Conservation (phyloP, 2,113 vertebrate genomes). For the Platichthys stellatus region DNA sequence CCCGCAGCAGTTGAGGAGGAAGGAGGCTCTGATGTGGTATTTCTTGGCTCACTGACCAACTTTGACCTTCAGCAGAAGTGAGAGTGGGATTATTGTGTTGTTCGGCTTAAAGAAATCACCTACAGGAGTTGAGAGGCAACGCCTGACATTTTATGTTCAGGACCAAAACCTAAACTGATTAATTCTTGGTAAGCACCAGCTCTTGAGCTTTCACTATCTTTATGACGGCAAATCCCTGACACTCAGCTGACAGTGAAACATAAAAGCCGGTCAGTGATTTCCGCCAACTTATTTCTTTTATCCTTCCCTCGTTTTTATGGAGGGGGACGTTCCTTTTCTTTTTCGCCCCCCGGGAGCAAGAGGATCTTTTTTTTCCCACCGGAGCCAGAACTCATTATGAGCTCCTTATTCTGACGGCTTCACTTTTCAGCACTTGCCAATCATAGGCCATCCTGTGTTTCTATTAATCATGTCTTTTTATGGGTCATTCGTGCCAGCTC, state of each 20-base stretch:
- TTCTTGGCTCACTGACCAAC: constrained; percentile 99
- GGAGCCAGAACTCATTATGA: constrained; percentile 69
- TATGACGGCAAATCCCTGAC: constrained; percentile 80
- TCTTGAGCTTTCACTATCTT: constrained; percentile 79
- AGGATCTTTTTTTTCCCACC: constrained; percentile 55
- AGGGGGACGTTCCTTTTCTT: constrained; percentile 32
- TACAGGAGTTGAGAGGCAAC: constrained; percentile 91
- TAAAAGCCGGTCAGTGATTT: constrained; percentile 73
- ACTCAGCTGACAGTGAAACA: constrained; percentile 76
- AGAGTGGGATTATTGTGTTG: constrained; percentile 91
- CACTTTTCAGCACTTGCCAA: constrained; percentile 61
- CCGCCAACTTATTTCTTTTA: constrained; percentile 71
- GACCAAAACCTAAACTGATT: constrained; percentile 88
- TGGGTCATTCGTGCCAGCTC: constrained; percentile 40
- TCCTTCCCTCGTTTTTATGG: constrained; percentile 72
- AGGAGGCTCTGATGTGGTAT: constrained; percentile 98
- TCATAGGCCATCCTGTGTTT: constrained; percentile 54
- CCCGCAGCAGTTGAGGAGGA: constrained; percentile 91
- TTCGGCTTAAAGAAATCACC: constrained; percentile 93
- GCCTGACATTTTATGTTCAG: constrained; percentile 86
- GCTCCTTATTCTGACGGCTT: constrained; percentile 53
- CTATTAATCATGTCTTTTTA: constrained; percentile 69
- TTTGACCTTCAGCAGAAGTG: constrained; percentile 96
- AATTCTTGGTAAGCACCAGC: constrained; percentile 86
- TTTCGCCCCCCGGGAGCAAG: constrained; percentile 62